Percentiles rank a stretch among this genome's conserved stretches.
These are phyloP conservation scores for Albula glossodonta DNA, from an alignment of 2,113 vertebrate genomes.

Conservation along the genomic window DNA sequence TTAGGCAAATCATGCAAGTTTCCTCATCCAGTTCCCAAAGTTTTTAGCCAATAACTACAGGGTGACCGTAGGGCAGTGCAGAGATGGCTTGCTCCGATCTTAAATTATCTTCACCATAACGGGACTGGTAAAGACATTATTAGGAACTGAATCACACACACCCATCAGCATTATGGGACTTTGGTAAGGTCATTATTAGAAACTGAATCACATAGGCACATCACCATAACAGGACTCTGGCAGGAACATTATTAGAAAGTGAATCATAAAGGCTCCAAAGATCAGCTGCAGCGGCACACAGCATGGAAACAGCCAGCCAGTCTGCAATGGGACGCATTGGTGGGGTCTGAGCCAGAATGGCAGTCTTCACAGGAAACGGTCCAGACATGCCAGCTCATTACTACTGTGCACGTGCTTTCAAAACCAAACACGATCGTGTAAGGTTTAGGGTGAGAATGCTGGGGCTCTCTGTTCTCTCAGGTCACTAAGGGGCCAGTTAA, in stretches of 20 bases:
- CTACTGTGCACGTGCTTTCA: neutral
- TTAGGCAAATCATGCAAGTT: neutral
- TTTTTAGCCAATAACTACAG: neutral
- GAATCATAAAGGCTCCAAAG: conserved; percentile 6
- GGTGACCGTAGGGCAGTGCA: neutral
- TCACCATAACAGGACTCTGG: neutral
- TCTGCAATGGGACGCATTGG: neutral
- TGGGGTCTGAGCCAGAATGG: neutral
- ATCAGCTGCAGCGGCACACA: neutral
- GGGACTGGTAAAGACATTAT: no score
- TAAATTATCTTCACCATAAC: no score
- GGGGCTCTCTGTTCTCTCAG: neutral
- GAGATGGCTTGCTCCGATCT: neutral
- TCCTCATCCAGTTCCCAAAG: neutral
- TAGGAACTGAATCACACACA: no score
- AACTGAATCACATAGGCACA: no score
- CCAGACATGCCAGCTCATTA: conserved; percentile 5
- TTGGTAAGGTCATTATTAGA: neutral
- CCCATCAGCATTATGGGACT: neutral
- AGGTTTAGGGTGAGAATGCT: neutral
- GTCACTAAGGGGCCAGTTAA: neutral
- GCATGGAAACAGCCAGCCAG: neutral
- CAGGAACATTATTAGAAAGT: neutral
- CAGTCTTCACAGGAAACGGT: conserved; percentile 11
- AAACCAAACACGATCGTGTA: neutral